A percentile compares a stretch with the other conserved stretches of the same genome.
phyloP scores from a whole-genome alignment of 1,140 invertebrate species.

The Drosophila pseudoobscura region DNA sequence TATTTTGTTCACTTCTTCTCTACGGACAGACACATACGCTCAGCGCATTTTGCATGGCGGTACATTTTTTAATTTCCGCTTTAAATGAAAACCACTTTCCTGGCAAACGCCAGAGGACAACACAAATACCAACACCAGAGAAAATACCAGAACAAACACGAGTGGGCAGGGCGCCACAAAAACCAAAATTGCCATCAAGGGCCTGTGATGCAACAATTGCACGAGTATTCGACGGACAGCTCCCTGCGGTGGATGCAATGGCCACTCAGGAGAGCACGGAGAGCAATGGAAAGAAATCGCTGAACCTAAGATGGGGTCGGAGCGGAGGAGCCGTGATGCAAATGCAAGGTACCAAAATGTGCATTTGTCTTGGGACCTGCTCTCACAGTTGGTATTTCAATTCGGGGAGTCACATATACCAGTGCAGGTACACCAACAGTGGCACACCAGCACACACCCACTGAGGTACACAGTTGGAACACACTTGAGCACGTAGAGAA shows the following conservation, averaged over 20 bases:
- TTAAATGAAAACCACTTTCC: conserved; percentile 75
- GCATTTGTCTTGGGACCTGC: conserved; percentile 64
- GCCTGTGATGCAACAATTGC: conserved; percentile 38
- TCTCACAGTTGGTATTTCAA: conserved; percentile 53
- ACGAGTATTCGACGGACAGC: neutral
- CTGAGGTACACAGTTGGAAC: conserved; percentile 37
- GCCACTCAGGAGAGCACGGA: too few species aligned
- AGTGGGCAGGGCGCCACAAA: neutral
- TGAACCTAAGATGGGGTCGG: too few species aligned
- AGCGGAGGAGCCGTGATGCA: conserved; percentile 47
- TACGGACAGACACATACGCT: neutral
- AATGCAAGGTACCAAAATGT: conserved; percentile 67
- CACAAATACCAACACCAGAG: conserved; percentile 8
- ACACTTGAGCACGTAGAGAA: conserved; percentile 55
- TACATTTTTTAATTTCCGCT: conserved; percentile 80
- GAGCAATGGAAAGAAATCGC: neutral
- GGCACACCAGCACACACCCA: conserved; percentile 15
- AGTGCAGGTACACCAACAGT: neutral
- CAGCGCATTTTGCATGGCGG: conserved; percentile 40
- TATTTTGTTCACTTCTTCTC: conserved; percentile 9
- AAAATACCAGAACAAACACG: conserved; percentile 5
- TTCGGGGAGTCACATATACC: conserved; percentile 29
- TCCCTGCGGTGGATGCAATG: too few species aligned
- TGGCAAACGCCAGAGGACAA: neutral
- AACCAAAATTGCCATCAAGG: conserved; percentile 54